Percentiles rank a stretch among this genome's conserved stretches.
These are phyloP conservation scores for Pristionchus arcanus DNA, from an alignment of 2,888 invertebrate genomes.

Conservation along the genomic window DNA sequence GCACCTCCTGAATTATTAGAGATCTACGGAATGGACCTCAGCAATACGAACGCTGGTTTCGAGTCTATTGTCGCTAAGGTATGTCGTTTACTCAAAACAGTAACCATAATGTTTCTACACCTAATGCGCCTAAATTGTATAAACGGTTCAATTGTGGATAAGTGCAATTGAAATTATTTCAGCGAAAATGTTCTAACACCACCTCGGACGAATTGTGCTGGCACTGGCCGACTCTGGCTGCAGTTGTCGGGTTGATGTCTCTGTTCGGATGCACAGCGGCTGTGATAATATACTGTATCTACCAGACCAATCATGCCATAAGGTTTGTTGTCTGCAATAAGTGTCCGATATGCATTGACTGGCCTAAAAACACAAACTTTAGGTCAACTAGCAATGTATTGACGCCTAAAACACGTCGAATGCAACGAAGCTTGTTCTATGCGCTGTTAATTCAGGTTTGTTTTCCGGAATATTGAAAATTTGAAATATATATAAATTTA, in stretches of 20 bases:
- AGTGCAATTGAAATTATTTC: not conserved
- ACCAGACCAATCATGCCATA: not conserved
- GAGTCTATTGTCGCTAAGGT: not conserved
- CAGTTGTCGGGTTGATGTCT: not conserved
- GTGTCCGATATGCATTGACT: no score
- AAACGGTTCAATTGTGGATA: no score
- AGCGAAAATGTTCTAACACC: not conserved
- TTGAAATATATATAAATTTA: not conserved
- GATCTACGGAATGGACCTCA: not conserved
- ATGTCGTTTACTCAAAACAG: no score
- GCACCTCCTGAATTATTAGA: not conserved
- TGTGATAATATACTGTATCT: slow-evolving; percentile 20
- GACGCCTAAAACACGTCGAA: not conserved
- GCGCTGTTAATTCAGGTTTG: not conserved
- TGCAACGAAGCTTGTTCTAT: not conserved
- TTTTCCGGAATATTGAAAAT: not conserved
- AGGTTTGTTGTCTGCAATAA: not conserved
- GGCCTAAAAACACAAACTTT: not conserved
- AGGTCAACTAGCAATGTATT: not conserved
- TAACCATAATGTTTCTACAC: no score
- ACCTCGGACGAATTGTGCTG: not conserved
- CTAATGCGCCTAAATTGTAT: no score
- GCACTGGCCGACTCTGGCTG: not conserved
- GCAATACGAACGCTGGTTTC: not conserved
- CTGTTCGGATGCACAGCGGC: slow-evolving; percentile 4